Evolutionary conservation across 2,113 vertebrate species (phyloP).

Genomic region (Ptyas mucosa): DNA sequence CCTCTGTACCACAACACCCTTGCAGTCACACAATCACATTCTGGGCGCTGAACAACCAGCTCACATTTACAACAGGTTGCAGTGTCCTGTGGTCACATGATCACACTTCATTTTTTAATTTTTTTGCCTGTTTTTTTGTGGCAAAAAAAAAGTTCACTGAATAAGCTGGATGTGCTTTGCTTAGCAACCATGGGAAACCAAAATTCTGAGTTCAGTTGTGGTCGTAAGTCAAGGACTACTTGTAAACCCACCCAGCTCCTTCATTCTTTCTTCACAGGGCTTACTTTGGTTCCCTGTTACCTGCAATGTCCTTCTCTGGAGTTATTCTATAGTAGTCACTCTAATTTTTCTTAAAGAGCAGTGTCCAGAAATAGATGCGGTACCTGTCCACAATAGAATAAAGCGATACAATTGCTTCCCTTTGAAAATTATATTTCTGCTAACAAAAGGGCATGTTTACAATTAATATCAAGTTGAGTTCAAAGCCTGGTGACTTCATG

Average conservation of each 20-base stretch:
- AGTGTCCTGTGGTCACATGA: too few species aligned
- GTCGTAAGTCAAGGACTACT: too few species aligned
- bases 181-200: too few species aligned
- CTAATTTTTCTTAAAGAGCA: not conserved
- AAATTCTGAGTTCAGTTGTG: too few species aligned
- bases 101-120: too few species aligned
- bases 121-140: too few species aligned
- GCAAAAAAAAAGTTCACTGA: too few species aligned
- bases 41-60: too few species aligned
- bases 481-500: not conserved
- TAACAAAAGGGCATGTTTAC: not conserved
- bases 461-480: not conserved
- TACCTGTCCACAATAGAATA: not conserved
- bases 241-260: not conserved
- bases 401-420: not conserved
- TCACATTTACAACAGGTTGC: too few species aligned
- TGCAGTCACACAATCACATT: too few species aligned
- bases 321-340: not conserved
- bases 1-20: too few species aligned
- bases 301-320: not conserved
- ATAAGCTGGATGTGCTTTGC: too few species aligned
- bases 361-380: not conserved
- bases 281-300: not conserved
- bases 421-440: not conserved
- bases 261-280: not conserved